Evolutionary conservation across 2,797 vertebrate species (phyloP).

Genomic region (Melanotaenia trifasciata): DNA sequence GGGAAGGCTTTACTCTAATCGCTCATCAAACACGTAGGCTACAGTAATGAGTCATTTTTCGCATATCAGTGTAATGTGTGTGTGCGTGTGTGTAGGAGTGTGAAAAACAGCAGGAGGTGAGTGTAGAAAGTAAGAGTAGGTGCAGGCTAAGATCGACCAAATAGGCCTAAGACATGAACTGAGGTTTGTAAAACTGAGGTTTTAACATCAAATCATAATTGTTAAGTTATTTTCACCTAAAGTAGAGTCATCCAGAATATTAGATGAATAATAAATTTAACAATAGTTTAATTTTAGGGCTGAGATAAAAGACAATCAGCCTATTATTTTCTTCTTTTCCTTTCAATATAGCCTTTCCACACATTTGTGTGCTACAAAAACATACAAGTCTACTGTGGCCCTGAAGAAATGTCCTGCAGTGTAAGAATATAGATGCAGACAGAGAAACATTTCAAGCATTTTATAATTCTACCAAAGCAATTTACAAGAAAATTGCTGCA

Average conservation of each 20-base stretch:
- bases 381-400: not conserved
- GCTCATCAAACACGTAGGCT: constrained; percentile 28
- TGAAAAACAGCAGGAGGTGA: constrained; percentile 50
- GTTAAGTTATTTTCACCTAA: constrained; percentile 4
- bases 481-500: not conserved
- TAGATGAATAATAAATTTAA: not conserved
- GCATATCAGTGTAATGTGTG: constrained; percentile 29
- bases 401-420: not conserved
- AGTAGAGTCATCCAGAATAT: not conserved
- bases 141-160: constrained; percentile 28
- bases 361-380: not conserved
- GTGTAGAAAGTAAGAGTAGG: constrained; percentile 45
- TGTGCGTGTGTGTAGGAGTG: constrained; percentile 60
- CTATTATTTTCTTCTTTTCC: not conserved
- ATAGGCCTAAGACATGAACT: constrained; percentile 15
- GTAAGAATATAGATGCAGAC: not conserved
- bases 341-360: not conserved
- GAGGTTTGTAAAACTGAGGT: constrained; percentile 19
- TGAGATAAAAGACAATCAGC: not conserved
- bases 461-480: too few relatives aligned
- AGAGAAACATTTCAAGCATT: not conserved
- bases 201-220: constrained; percentile 3
- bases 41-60: constrained; percentile 60
- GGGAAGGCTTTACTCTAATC: constrained; percentile 39
- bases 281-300: not conserved